Conservation (phyloP, 2,888 invertebrate genomes). For the Hirudinaria manillensis region DNA sequence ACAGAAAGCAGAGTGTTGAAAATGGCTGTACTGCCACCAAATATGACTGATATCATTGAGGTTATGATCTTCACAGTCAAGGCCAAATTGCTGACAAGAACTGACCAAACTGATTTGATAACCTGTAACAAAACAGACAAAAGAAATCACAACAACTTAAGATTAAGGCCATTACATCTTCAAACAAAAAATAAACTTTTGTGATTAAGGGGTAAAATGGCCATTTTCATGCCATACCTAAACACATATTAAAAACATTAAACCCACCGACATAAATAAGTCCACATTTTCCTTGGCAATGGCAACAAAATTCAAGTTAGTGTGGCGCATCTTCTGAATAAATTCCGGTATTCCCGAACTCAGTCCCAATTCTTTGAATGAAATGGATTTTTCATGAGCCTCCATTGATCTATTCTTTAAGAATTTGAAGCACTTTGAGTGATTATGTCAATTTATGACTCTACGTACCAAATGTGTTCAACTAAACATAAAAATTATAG, state of each 20-base stretch:
- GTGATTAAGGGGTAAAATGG: not conserved
- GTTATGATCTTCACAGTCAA: conserved; percentile 76
- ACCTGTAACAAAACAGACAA: conserved; percentile 54
- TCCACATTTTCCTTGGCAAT: conserved; percentile 86
- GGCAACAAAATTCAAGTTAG: conserved; percentile 54
- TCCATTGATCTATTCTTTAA: conserved; percentile 8
- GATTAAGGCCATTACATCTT: not conserved
- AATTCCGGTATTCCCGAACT: conserved; percentile 45
- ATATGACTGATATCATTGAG: conserved; percentile 76
- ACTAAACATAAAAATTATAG: too few relatives aligned
- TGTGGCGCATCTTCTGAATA: conserved; percentile 43
- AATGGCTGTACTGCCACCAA: conserved; percentile 61
- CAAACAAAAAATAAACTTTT: conserved; percentile 1
- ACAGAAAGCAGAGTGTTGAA: conserved; percentile 53
- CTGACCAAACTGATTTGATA: conserved; percentile 77
- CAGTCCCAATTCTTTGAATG: not conserved
- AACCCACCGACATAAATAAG: conserved; percentile 67
- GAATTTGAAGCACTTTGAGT: too few relatives aligned
- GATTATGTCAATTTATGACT: too few relatives aligned
- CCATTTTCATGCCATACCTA: not conserved
- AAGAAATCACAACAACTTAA: not conserved
- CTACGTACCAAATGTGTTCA: too few relatives aligned
- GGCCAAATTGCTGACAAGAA: conserved; percentile 84
- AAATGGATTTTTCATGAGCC: conserved; percentile 1
- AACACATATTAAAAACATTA: not conserved